Evolutionary conservation across 2,888 invertebrate genomes (phyloP).

Genomic region (Clistopyga incitator): DNA sequence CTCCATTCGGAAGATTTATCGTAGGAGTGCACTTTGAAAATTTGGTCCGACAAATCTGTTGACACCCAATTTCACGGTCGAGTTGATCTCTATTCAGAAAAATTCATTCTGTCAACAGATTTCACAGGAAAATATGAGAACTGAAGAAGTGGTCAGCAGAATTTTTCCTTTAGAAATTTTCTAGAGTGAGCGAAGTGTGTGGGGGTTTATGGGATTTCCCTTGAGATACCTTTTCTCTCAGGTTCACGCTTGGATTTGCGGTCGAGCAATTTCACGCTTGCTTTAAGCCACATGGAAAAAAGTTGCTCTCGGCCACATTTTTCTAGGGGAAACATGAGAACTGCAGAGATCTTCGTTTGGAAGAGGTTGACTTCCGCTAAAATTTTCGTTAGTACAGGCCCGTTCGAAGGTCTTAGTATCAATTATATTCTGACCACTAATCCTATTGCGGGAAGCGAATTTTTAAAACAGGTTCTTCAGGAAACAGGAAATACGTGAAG

Average conservation of each 20-base stretch:
- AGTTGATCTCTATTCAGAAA: slow-evolving; percentile 69
- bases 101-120: slow-evolving; percentile 73
- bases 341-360: not conserved
- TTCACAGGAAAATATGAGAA: slow-evolving; percentile 69
- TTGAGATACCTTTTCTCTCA: too few species aligned
- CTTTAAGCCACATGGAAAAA: too few species aligned
- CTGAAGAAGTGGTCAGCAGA: slow-evolving; percentile 48
- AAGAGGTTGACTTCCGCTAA: not conserved
- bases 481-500: slow-evolving; percentile 65
- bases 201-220: too few species aligned
- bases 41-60: not conserved
- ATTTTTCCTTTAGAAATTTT: not conserved
- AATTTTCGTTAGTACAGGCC: not conserved
- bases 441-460: not conserved
- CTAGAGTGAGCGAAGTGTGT: too few species aligned
- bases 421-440: not conserved
- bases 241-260: too few species aligned
- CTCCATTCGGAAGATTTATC: not conserved
- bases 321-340: not conserved
- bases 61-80: slow-evolving; percentile 56
- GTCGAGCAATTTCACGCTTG: not conserved
- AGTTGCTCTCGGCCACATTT: not conserved
- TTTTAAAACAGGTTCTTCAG: slow-evolving; percentile 59
- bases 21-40: not conserved
- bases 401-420: not conserved